phyloP scores from a whole-genome alignment of 2,113 vertebrate species.

The Nannobrachium achirus region DNA sequence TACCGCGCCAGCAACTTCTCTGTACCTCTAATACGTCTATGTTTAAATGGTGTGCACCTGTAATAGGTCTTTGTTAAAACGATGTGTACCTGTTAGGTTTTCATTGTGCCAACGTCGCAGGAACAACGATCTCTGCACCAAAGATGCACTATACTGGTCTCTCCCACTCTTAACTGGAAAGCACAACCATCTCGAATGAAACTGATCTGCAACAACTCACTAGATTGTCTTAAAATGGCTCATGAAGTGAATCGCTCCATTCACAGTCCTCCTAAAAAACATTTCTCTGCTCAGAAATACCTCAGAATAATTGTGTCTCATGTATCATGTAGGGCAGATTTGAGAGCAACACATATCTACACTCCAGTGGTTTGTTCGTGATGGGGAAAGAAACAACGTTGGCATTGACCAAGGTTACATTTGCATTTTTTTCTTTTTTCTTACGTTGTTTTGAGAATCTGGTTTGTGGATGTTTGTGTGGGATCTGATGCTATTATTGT shows the following conservation, averaged over 20 bases:
- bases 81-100: background rate
- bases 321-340: slow-evolving; percentile 9
- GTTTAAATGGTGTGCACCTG: slow-evolving; percentile 13
- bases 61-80: background rate
- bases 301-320: slow-evolving; percentile 31
- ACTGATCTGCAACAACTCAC: slow-evolving; percentile 8
- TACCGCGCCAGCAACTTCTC: background rate
- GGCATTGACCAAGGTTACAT: background rate
- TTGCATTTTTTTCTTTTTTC: background rate
- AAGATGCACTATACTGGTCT: slow-evolving; percentile 42
- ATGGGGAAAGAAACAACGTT: background rate
- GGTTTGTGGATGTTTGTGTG: slow-evolving; percentile 23
- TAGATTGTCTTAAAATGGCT: background rate
- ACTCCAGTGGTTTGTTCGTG: background rate
- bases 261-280: background rate
- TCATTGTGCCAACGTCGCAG: background rate
- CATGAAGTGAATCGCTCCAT: background rate
- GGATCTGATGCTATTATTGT: slow-evolving; percentile 22
- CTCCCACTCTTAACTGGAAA: slow-evolving; percentile 46
- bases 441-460: background rate
- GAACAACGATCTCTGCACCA: slow-evolving; percentile 37
- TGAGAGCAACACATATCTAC: background rate
- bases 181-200: slow-evolving; percentile 4
- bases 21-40: background rate
- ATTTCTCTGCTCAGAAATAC: slow-evolving; percentile 46